These are phyloP conservation scores for Parazoanthus swiftii DNA, from an alignment of 92 coral and sea anemone genomes.

Conservation along the genomic window DNA sequence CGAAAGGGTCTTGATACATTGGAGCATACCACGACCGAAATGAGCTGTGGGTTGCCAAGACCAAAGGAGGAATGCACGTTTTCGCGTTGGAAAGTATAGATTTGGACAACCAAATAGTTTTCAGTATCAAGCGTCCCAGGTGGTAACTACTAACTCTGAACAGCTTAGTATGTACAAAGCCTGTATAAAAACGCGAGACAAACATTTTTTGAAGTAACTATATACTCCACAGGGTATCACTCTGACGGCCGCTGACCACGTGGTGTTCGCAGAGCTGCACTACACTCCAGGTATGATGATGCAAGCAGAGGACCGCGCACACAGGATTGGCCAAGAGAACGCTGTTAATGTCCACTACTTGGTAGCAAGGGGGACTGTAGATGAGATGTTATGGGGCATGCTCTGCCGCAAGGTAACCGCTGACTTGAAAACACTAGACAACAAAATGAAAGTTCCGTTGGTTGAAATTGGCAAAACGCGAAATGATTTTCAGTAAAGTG, in stretches of 20 bases:
- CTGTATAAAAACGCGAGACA: not conserved
- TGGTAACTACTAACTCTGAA: too few species aligned
- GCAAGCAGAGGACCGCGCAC: constrained; percentile 97
- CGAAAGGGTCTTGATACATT: too few species aligned
- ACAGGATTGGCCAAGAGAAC: constrained; percentile 92
- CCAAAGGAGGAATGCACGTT: too few species aligned
- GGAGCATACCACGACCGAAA: too few species aligned
- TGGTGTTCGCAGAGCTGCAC: constrained; percentile 91
- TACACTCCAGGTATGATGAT: constrained; percentile 93
- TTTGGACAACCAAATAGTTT: too few species aligned
- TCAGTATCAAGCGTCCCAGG: too few species aligned
- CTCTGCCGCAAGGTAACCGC: constrained; percentile 76
- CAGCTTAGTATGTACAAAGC: not conserved
- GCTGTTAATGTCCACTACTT: constrained; percentile 92
- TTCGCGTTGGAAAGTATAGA: too few species aligned
- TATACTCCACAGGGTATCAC: constrained; percentile 73
- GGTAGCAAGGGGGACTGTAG: constrained; percentile 90
- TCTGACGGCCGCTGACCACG: constrained; percentile 97
- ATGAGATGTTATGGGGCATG: constrained; percentile 92
- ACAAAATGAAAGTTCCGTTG: not conserved
- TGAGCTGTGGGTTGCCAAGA: too few species aligned
- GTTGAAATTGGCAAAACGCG: not conserved
- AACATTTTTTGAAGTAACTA: not conserved
- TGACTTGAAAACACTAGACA: not conserved
- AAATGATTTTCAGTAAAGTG: too few species aligned